phyloP scores from a whole-genome alignment of 2,888 invertebrate genomes.

The Mythimna albipuncta region DNA sequence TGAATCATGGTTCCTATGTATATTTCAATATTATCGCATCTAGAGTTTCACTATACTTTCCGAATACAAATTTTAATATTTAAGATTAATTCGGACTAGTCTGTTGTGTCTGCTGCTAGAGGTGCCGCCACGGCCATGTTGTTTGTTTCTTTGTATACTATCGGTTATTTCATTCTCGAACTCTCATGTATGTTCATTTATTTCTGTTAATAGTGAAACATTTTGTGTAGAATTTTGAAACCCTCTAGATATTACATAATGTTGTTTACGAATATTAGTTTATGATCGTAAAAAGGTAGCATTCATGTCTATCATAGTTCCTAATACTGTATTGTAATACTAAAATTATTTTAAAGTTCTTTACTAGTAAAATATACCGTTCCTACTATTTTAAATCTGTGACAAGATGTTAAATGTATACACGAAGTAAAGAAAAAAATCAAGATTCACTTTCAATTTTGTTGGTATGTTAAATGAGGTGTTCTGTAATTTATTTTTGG shows the following conservation, averaged over 20 bases:
- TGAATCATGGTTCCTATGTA: slow-evolving; percentile 91
- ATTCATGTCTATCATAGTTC: slow-evolving; percentile 90
- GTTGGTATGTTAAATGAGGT: slow-evolving; percentile 71
- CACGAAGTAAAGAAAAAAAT: slow-evolving; percentile 67
- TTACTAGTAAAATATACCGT: slow-evolving; percentile 90
- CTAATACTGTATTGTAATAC: slow-evolving; percentile 90
- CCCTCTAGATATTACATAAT: slow-evolving; percentile 78
- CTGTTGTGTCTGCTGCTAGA: slow-evolving; percentile 89
- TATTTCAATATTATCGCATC: slow-evolving; percentile 91
- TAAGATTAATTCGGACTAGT: slow-evolving; percentile 90
- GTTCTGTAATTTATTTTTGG: slow-evolving; percentile 69
- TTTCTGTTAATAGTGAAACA: slow-evolving; percentile 81
- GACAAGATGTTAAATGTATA: slow-evolving; percentile 82
- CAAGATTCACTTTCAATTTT: slow-evolving; percentile 73
- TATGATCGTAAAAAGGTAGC: slow-evolving; percentile 87
- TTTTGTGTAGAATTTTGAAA: slow-evolving; percentile 76
- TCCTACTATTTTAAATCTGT: slow-evolving; percentile 89
- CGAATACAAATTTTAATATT: slow-evolving; percentile 91
- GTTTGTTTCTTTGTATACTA: slow-evolving; percentile 84
- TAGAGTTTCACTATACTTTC: slow-evolving; percentile 91
- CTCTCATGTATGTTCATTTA: slow-evolving; percentile 73
- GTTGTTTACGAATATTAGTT: slow-evolving; percentile 87
- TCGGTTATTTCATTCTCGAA: slow-evolving; percentile 72
- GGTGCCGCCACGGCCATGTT: slow-evolving; percentile 89
- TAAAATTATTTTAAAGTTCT: slow-evolving; percentile 89